These are phyloP conservation scores for Sphinx pinastri DNA, from an alignment of 2,888 invertebrate species.

Conservation along the genomic window DNA sequence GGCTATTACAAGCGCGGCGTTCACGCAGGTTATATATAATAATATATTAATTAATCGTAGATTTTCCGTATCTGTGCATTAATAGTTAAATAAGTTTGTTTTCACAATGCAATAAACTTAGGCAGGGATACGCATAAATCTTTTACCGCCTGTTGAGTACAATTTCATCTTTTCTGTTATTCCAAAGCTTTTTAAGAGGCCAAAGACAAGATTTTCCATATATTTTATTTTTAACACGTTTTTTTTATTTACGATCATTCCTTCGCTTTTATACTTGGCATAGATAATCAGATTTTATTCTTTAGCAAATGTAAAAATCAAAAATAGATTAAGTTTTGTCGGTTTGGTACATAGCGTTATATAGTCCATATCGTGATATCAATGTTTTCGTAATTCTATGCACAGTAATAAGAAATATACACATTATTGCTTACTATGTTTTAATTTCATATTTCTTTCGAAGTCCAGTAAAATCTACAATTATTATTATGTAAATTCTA, in stretches of 20 bases:
- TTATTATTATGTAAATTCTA: no score
- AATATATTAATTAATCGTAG: no score
- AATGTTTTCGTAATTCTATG: no score
- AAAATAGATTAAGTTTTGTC: slow-evolving; percentile 3
- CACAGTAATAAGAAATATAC: no score
- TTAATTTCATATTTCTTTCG: background rate
- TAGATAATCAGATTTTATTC: slow-evolving; percentile 39
- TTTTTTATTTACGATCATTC: slow-evolving; percentile 53
- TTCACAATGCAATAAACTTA: slow-evolving; percentile 54
- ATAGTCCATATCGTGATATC: no score
- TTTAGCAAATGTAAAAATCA: background rate
- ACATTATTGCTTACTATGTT: background rate
- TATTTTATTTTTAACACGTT: slow-evolving; percentile 49
- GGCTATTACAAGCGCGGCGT: background rate
- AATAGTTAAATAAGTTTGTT: slow-evolving; percentile 45
- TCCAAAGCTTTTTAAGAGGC: slow-evolving; percentile 65
- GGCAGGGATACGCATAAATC: slow-evolving; percentile 36
- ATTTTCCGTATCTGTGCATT: background rate
- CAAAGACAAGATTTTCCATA: slow-evolving; percentile 66
- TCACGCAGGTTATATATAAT: background rate
- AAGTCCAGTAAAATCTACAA: no score
- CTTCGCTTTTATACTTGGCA: slow-evolving; percentile 49
- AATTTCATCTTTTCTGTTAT: slow-evolving; percentile 57
- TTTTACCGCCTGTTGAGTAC: slow-evolving; percentile 69
- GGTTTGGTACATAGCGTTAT: background rate